Evolutionary conservation across 2,797 vertebrate species (phyloP).

Genomic region (Siniperca undulata): DNA sequence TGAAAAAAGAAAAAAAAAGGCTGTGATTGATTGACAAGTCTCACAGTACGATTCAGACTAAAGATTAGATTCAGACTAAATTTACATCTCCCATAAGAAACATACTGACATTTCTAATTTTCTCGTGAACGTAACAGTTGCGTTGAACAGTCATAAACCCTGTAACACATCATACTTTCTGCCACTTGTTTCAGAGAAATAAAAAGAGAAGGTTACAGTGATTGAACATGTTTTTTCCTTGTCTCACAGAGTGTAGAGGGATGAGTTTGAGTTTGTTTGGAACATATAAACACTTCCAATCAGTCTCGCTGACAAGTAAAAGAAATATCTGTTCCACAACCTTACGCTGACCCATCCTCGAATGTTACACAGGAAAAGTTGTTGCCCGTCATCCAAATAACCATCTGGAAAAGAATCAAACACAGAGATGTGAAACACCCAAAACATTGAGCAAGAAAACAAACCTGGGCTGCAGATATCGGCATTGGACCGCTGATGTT

Average conservation of each 20-base stretch:
- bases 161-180: neutral
- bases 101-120: neutral
- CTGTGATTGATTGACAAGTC: constrained; percentile 19
- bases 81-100: neutral
- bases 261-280: constrained; percentile 30
- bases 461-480: constrained; percentile 50
- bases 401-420: constrained; percentile 58
- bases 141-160: constrained; percentile 8
- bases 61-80: constrained; percentile 2
- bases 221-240: constrained; percentile 13
- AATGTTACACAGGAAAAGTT: constrained; percentile 53
- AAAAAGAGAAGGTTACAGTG: constrained; percentile 6
- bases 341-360: constrained; percentile 35
- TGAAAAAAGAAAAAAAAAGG: constrained; percentile 6
- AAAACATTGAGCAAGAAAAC: constrained; percentile 65
- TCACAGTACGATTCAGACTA: constrained; percentile 8
- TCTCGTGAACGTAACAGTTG: constrained; percentile 4
- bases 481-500: constrained; percentile 32
- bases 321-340: constrained; percentile 38
- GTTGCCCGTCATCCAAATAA: constrained; percentile 34
- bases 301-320: constrained; percentile 25
- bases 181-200: neutral
- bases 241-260: neutral
- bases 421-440: constrained; percentile 58
- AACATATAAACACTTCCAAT: constrained; percentile 45